These are phyloP conservation scores for Sciurus carolinensis DNA, from an alignment of 2,797 vertebrate genomes.

Conservation along the genomic window DNA sequence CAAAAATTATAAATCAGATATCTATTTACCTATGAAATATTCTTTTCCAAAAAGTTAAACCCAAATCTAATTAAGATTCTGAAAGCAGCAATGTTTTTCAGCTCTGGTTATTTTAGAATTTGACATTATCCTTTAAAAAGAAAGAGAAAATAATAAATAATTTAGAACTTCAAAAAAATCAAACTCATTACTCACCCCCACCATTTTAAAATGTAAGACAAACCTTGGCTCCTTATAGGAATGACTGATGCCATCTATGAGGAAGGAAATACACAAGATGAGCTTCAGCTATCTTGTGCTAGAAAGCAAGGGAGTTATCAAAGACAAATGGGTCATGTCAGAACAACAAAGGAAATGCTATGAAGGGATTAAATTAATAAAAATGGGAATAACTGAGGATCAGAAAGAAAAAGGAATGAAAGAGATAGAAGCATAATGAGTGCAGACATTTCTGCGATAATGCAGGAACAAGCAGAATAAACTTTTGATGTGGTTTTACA, in stretches of 20 bases:
- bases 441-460: not conserved
- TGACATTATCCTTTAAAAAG: conserved; percentile 27
- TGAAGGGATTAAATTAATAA: not conserved
- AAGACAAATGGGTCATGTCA: conserved; percentile 9
- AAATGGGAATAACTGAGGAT: not conserved
- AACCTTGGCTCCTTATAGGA: not conserved
- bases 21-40: not conserved
- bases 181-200: not conserved
- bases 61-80: conserved; percentile 30
- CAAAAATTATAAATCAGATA: not conserved
- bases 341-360: not conserved
- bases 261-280: not conserved
- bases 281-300: not conserved
- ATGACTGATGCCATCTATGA: not conserved
- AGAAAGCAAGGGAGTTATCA: not conserved
- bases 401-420: conserved; percentile 11
- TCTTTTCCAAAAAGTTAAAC: not conserved
- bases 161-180: not conserved
- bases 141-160: not conserved
- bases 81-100: conserved; percentile 19
- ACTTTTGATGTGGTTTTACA: not conserved
- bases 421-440: not conserved
- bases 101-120: not conserved
- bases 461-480: not conserved
- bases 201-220: not conserved